Base-by-base conservation (phyloP, 2,888 invertebrate genomes). In the Camponotus fellah region DNA sequence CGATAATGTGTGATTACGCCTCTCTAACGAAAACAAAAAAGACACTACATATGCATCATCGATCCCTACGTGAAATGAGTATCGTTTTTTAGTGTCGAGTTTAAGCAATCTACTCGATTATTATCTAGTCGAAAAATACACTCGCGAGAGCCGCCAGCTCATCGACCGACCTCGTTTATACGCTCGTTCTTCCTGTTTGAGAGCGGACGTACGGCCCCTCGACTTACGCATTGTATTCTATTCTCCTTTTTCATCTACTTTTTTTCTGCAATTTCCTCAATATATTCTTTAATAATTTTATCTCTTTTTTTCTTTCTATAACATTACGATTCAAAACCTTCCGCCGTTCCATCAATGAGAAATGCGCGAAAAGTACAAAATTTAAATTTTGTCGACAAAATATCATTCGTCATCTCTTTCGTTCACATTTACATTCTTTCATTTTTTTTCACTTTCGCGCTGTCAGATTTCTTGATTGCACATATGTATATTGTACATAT, bases 381-480 rank as follows among this genome's bases (percentile, higher is more conserved):
- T 94, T 93, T 94, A 94, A 93, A 93, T 94, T 91, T 93, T 93
- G 92, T 93, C 93, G 93, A 93, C 92, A 94, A 94, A 94, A 93
- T 93, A 94, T 93, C 91, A 91, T 92, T 83, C 85, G 32, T 58
- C 58, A 21, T 21, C 65, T 26, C 53, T n/a, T n/a, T 17, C 58
- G 37, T 12, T 10, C 58, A 32, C 69, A 26, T 21, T 14, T 14
- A 2, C 12, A 43, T 66, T 53, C 58, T 65, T 46, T 9, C 72
- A 65, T 81, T 21, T 60, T 74, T 62, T 66, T 76, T 21, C 72
- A 53, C 75, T 71, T 49, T 82, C 81, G 68, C 12, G 34, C 49
- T 46, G 79, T 83, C 87, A 88, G 80, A 84, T 65, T 71, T 84
- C 62, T 84, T 77, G 84, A 88, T 84, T 86, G 85, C 84, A 85